phyloP scores from a whole-genome alignment of 2,113 vertebrate genomes.

The Albula glossodonta region DNA sequence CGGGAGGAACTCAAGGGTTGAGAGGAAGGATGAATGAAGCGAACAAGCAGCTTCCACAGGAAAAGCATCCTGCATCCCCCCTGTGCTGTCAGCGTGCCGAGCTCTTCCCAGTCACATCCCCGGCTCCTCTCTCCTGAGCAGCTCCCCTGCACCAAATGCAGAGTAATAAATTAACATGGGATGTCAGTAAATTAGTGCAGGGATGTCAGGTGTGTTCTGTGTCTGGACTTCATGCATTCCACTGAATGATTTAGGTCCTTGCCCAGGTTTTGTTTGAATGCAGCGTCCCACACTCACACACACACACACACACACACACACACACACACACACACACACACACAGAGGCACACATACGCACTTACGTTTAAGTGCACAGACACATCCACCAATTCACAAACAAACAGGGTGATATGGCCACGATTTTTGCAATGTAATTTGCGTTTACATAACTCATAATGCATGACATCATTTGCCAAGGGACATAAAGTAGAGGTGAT shows the following conservation, averaged over 20 bases:
- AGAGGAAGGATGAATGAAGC: not conserved
- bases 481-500: not conserved
- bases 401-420: not conserved
- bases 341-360: too few relatives aligned
- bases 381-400: not conserved
- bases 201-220: conserved; percentile 21
- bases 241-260: conserved; percentile 10
- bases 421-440: not conserved
- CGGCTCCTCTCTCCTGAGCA: conserved; percentile 3
- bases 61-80: conserved; percentile 3
- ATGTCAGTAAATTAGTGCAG: conserved; percentile 1
- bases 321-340: not conserved
- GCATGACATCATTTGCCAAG: not conserved
- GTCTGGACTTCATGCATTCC: conserved; percentile 14
- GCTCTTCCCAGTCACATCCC: not conserved
- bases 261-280: conserved; percentile 9
- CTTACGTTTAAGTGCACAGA: too few relatives aligned
- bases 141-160: not conserved
- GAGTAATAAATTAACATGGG: conserved; percentile 16
- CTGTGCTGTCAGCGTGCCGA: not conserved
- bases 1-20: not conserved
- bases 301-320: not conserved
- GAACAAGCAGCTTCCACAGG: conserved; percentile 8
- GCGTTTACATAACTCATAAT: not conserved
- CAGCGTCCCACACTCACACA: not conserved